A percentile compares a stretch with the other conserved stretches of the same genome.
These are phyloP conservation scores for Ephydatia muelleri DNA, from an alignment of 37 sponge, comb jelly and placozoan species.

Conservation along the genomic window DNA sequence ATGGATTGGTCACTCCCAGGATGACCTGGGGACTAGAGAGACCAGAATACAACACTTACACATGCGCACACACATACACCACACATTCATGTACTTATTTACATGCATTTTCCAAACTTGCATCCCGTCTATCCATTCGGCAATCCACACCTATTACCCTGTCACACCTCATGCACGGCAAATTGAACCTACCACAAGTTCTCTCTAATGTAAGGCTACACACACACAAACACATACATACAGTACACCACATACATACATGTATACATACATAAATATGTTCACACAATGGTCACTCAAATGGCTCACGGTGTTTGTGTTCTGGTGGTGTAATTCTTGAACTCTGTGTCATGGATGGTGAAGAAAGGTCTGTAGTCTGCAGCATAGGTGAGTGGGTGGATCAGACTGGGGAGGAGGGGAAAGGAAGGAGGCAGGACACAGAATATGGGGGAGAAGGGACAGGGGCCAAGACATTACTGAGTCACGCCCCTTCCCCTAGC, in stretches of 20 bases:
- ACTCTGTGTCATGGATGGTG: slow-evolving; percentile 97
- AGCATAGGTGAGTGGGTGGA: slow-evolving; percentile 77
- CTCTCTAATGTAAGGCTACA: too few relatives aligned
- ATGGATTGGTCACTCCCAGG: slow-evolving; percentile 97
- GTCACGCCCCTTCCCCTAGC: neutral
- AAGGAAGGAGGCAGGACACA: too few relatives aligned
- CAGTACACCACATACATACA: neutral
- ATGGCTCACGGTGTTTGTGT: slow-evolving; percentile 96
- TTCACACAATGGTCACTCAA: neutral
- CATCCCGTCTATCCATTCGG: too few relatives aligned
- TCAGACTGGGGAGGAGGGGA: slow-evolving; percentile 49
- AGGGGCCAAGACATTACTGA: slow-evolving; percentile 2
- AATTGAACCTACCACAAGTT: too few relatives aligned
- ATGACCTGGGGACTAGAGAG: slow-evolving; percentile 79
- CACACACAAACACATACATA: slow-evolving; percentile 6
- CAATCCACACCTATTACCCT: too few relatives aligned
- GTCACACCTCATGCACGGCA: too few relatives aligned
- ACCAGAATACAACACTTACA: neutral
- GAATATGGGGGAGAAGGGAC: too few relatives aligned
- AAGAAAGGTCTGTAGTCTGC: slow-evolving; percentile 93
- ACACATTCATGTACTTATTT: too few relatives aligned
- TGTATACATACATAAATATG: neutral
- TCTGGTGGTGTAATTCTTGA: slow-evolving; percentile 91
- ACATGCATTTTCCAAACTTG: too few relatives aligned
- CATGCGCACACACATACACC: too few relatives aligned